A percentile compares a stretch with the other conserved stretches of the same genome.
Conservation (phyloP, 2,888 invertebrate genomes). For the Lochmaea capreae region DNA sequence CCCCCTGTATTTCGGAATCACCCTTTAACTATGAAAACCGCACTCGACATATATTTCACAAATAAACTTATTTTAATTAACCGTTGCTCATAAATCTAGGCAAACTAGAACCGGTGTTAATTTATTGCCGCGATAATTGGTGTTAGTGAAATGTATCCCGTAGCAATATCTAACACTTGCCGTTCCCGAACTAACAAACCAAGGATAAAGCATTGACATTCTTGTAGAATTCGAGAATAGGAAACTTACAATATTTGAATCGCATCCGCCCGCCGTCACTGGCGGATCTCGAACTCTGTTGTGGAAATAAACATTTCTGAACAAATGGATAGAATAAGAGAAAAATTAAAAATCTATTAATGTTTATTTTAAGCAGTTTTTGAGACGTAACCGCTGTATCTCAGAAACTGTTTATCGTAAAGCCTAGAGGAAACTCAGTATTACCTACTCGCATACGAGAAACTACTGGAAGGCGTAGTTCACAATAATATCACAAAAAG, state of each 20-base stretch:
- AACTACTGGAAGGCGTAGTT: too few species aligned
- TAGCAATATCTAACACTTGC: conserved; percentile 46
- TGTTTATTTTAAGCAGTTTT: too few species aligned
- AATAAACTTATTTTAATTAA: conserved; percentile 47
- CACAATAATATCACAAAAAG: too few species aligned
- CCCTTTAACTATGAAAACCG: conserved; percentile 35
- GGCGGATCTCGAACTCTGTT: not conserved
- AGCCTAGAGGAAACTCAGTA: too few species aligned
- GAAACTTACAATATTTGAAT: not conserved
- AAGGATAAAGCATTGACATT: conserved; percentile 52
- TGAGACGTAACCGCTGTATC: too few species aligned
- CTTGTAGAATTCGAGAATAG: conserved; percentile 42
- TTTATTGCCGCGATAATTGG: conserved; percentile 47
- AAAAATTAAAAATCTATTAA: too few species aligned
- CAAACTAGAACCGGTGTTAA: conserved; percentile 34
- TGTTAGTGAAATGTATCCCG: conserved; percentile 39
- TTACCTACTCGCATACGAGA: too few species aligned
- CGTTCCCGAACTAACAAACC: conserved; percentile 45
- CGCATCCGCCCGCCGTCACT: conserved; percentile 3
- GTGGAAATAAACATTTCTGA: not conserved
- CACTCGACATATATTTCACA: conserved; percentile 42
- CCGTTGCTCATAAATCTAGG: conserved; percentile 38
- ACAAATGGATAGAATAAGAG: not conserved
- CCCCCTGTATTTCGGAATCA: conserved; percentile 7
- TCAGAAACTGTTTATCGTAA: too few species aligned